Percentiles rank a stretch among this genome's conserved stretches.
These are phyloP conservation scores for Cetonia aurata DNA, from an alignment of 2,888 invertebrate species.

Conservation along the genomic window DNA sequence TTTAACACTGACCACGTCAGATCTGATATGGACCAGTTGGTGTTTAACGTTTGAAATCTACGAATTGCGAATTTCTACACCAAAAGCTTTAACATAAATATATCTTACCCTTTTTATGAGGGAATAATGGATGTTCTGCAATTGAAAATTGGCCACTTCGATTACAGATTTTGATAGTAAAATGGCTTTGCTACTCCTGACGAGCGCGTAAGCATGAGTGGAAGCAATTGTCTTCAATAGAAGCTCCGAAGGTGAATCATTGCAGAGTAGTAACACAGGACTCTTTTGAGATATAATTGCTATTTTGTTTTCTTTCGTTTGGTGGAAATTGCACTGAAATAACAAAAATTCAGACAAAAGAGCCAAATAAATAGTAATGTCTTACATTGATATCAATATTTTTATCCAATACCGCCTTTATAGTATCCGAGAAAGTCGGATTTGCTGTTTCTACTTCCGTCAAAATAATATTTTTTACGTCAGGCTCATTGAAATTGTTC, in stretches of 20 bases:
- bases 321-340: slow-evolving; percentile 58
- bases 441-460: slow-evolving; percentile 60
- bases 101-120: slow-evolving; percentile 59
- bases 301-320: slow-evolving; percentile 57
- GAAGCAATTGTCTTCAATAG: slow-evolving; percentile 57
- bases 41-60: slow-evolving; percentile 49
- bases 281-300: slow-evolving; percentile 59
- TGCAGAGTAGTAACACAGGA: slow-evolving; percentile 60
- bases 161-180: slow-evolving; percentile 52
- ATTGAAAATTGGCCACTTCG: slow-evolving; percentile 28
- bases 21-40: slow-evolving; percentile 56
- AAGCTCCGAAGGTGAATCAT: slow-evolving; percentile 58
- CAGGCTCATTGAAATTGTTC: slow-evolving; percentile 57
- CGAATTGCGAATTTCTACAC: slow-evolving; percentile 4
- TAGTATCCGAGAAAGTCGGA: slow-evolving; percentile 53
- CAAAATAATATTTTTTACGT: slow-evolving; percentile 57
- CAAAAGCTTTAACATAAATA: neutral
- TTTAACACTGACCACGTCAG: slow-evolving; percentile 59
- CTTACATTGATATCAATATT: slow-evolving; percentile 59
- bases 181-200: slow-evolving; percentile 52
- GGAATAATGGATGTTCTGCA: slow-evolving; percentile 53
- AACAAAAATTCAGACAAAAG: neutral
- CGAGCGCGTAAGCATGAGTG: slow-evolving; percentile 59
- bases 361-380: slow-evolving; percentile 19
- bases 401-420: slow-evolving; percentile 58